These are phyloP conservation scores for Macrocentrus cingulum DNA, from an alignment of 1,140 invertebrate species.

Conservation along the genomic window DNA sequence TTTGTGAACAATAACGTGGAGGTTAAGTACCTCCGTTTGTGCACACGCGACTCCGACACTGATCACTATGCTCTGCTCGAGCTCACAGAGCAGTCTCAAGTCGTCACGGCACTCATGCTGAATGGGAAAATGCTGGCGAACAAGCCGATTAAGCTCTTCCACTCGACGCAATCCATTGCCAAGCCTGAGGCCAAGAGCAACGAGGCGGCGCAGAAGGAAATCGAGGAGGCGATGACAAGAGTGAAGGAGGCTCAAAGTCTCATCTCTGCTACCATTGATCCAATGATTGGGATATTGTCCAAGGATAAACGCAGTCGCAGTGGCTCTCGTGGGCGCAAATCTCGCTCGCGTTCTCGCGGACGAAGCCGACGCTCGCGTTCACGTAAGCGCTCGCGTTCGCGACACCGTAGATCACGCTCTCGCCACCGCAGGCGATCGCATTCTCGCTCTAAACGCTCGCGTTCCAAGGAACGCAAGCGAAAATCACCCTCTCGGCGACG, in stretches of 20 bases:
- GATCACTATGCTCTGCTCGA: constrained; percentile 87
- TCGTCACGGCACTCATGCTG: constrained; percentile 83
- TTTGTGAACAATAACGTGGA: constrained; percentile 82
- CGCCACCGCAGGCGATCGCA: constrained; percentile 52
- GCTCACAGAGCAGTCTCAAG: constrained; percentile 87
- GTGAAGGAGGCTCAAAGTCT: constrained; percentile 94
- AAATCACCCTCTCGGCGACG: constrained; percentile 54
- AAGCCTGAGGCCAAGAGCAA: constrained; percentile 94
- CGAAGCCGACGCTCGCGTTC: constrained; percentile 59
- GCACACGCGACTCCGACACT: constrained; percentile 77
- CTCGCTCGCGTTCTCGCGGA: constrained; percentile 66
- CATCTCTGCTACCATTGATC: constrained; percentile 90
- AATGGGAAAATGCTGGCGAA: constrained; percentile 68
- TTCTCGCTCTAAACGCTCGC: constrained; percentile 58
- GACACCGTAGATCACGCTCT: constrained; percentile 62
- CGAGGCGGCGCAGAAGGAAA: constrained; percentile 91
- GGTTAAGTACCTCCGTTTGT: constrained; percentile 94
- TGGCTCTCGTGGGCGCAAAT: constrained; percentile 62
- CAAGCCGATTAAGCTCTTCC: constrained; percentile 70
- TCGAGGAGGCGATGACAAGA: constrained; percentile 95
- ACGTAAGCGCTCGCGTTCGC: constrained; percentile 62
- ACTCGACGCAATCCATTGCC: constrained; percentile 86
- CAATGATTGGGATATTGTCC: constrained; percentile 79
- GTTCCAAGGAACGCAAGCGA: constrained; percentile 57
- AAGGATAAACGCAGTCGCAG: constrained; percentile 77